These are phyloP conservation scores for Radopholus similis DNA, from an alignment of 1,140 invertebrate species.

Conservation along the genomic window DNA sequence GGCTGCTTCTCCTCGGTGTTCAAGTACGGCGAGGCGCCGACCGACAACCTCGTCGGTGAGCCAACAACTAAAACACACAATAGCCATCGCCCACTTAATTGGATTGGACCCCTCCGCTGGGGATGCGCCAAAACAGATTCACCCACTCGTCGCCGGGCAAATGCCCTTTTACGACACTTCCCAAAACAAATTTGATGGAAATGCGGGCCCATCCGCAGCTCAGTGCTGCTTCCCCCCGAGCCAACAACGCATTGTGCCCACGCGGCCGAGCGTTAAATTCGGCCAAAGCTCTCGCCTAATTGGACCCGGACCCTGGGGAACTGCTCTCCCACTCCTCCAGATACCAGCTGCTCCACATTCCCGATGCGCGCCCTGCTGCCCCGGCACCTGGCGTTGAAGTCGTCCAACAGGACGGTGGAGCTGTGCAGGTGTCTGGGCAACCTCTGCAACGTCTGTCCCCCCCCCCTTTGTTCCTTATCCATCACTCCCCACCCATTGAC, in stretches of 20 bases:
- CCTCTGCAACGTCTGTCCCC: conserved; percentile 34
- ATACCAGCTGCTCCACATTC: conserved; percentile 39
- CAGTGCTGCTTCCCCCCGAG: neutral
- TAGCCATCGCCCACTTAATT: neutral
- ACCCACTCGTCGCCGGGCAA: too few species aligned
- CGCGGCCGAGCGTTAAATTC: too few species aligned
- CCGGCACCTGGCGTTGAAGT: conserved; percentile 36
- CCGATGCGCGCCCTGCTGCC: conserved; percentile 36
- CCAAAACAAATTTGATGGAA: neutral
- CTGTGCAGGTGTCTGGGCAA: conserved; percentile 50
- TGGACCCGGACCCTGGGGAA: neutral
- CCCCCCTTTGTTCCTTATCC: neutral
- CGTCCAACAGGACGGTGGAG: conserved; percentile 43
- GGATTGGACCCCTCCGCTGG: neutral
- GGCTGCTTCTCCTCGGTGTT: conserved; percentile 53
- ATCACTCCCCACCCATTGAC: neutral
- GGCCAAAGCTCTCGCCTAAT: neutral
- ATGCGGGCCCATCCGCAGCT: neutral
- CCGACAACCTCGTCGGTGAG: conserved; percentile 34
- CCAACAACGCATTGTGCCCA: too few species aligned
- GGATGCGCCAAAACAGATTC: too few species aligned
- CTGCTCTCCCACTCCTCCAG: conserved; percentile 9
- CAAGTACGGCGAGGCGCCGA: conserved; percentile 47
- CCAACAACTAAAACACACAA: neutral
- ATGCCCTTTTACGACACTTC: neutral